Evolutionary conservation across 2,113 vertebrate genomes (phyloP), one percentile per base, ranked within the genome.

Genomic region (Pitta sordida): DNA sequence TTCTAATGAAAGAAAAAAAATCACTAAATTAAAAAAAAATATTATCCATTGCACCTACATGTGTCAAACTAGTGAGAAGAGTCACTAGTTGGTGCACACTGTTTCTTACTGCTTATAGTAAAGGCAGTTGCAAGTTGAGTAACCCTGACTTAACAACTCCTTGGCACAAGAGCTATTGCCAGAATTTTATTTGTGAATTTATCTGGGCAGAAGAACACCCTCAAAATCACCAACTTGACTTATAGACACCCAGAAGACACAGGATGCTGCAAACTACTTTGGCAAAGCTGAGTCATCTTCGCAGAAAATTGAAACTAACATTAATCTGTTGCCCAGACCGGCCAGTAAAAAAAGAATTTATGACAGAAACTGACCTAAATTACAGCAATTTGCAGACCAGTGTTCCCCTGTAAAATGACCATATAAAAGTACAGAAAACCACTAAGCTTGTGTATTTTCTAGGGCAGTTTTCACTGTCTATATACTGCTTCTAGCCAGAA

Each of bases 341-440:
- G 63, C 43, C 37, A 77, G 67, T 37, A 51, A 86, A 56, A 21
- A 37, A 64, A 63, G 7, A n/a, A 90, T 69, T 88, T 90, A 46
- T 53, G 27, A 30, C 8, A 70, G 70, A 92, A 94, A 83, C 51
- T 44, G 48, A 90, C 30, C 74, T 71, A 82, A 92, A 87, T 85
- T 77, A 53, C 55, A 89, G 21, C 49, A 89, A 73, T 41, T 90
- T 79, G 56, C 39, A 84, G 62, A 79, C 16, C 10, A 46, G n/a
- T 82, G 65, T 71, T 87, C 62, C 34, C 18, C 18, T 58, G 34
- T 69, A 43, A 77, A 80, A 91, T 48, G 63, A 36, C 51, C 26
- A 14, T 30, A 58, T 53, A 68, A 86, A 83, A 83, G 34, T 41
- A 65, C 2, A 4, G 21, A 29, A 74, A 90, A n/a, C 39, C 56